Evolutionary conservation across 2,888 invertebrate genomes (phyloP), one percentile per base, ranked within the genome.

Genomic region (Bursaphelenchus okinawaensis): DNA sequence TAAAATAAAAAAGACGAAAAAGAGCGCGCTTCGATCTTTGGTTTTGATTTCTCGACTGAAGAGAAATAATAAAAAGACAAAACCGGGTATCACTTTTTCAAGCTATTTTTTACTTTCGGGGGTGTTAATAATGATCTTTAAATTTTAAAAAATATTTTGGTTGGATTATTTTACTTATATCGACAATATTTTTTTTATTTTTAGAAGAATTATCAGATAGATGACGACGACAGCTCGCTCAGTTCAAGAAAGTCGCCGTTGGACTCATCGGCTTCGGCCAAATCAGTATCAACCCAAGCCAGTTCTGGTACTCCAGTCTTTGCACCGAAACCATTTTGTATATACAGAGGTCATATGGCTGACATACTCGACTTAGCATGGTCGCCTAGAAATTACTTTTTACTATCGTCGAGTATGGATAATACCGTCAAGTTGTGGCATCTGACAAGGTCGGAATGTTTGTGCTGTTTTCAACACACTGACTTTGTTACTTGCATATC

Each of bases 401-500:
- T 82, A 29, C 66, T 80, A 27, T 77, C 79, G 12, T 78, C 74
- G 29, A 76, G 80, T 40, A 79, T 80, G 77, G 81, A 84, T 63
- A 82, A 95, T 84, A 98, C 96, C 0, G 96, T 96, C 1, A 87
- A 92, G 57, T 85, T 98, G 67, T 98, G 98, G 96, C 96, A 98
- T 84, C 92, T 96, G 69, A 93, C 94, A 0, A 87, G 96, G 40
- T 90, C 91, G 78, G 96, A 98, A 84, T 98, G 98, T 83, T 87
- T 98, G 0, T 98, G 96, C 83, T 94, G 94, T 83, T 98, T 98
- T 85, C 95, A 96, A 83, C 98, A 98, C 83, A 93, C 95, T 71
- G 96, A 98, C 85, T 96, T 96, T 84, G 96, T 98, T 62, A 96
- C 98, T 0, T 94, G 96, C 0, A 95, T 98, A 77, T 95, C 92